Base-by-base conservation (phyloP, 1,140 invertebrate species). In the Scaptomyza pallida region DNA sequence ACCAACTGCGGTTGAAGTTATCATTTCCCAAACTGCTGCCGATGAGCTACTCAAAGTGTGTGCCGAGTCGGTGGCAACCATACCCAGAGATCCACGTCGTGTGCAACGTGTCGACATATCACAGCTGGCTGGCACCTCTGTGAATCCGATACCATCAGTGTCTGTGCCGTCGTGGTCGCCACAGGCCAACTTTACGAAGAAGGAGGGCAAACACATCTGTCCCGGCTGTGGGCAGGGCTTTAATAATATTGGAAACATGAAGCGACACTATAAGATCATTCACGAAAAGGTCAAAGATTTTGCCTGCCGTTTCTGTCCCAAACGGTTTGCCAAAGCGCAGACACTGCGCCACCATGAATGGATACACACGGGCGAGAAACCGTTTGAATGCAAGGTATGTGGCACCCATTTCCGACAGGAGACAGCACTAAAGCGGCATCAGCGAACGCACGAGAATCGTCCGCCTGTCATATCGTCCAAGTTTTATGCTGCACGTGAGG, bases 331-430 rank as follows among this genome's bases (percentile, higher is more conserved):
- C 0, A 91, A 91, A 51, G 90, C 90, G 1, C 90, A 91, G 35
- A 90, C 90, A 0, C 33, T 91, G n/a, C 77, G 90, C 8, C 90
- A 91, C 44, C 90, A 91, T 52, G 89, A 91, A 43, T 91, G 90
- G 90, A 91, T 89, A 0, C 90, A 91, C 5, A 91, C 90, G 30
- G 94, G 94, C 6, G 89, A 91, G 47, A 91, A 90, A 21, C 89
- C 89, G 0, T 89, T 89, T 17, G 89, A 89, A 54, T 91, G 89
- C 43, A 77, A 76, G 37, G 82, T 73, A 8, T 91, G 89, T 44
- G 89, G 86, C 8, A 91, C 88, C 2, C 81, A 86, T 52, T 91
- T 91, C 35, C 86, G 90, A 5, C 90, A 91, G 57, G 75, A 89
- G 43, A 89, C 89, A 26, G 90, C 90, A 2, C 35, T 91, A 0